Evolutionary conservation across 2,888 invertebrate species (phyloP).

Genomic region (Euzophera pinguis): DNA sequence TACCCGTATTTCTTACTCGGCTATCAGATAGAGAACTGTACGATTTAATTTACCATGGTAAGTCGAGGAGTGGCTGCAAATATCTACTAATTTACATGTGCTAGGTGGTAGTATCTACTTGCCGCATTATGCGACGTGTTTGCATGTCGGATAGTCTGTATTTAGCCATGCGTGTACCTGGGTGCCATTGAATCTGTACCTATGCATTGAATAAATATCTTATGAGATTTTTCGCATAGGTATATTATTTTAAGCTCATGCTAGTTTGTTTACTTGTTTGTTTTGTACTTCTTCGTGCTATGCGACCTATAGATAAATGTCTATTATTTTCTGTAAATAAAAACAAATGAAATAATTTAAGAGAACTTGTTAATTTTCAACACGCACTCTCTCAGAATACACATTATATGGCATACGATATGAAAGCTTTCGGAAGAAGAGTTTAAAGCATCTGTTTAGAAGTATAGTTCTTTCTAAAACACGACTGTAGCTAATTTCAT

Average conservation of each 20-base stretch:
- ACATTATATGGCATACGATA: no score
- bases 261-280: neutral
- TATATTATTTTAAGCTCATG: neutral
- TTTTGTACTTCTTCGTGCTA: neutral
- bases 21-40: slow-evolving; percentile 7
- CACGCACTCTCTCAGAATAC: no score
- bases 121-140: slow-evolving; percentile 7
- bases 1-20: neutral
- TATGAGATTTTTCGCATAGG: neutral
- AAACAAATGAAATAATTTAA: no score
- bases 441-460: no score
- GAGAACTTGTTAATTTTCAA: no score
- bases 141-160: neutral
- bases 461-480: no score
- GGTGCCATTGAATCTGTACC: slow-evolving; percentile 2
- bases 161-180: neutral
- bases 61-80: neutral
- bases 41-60: slow-evolving; percentile 7
- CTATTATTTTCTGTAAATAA: no score
- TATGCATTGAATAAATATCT: neutral
- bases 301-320: no score
- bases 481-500: no score
- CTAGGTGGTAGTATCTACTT: neutral
- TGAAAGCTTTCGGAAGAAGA: no score
- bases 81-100: slow-evolving; percentile 11